Conservation (phyloP, 1,140 invertebrate species). For the Sarcophaga bullata region DNA sequence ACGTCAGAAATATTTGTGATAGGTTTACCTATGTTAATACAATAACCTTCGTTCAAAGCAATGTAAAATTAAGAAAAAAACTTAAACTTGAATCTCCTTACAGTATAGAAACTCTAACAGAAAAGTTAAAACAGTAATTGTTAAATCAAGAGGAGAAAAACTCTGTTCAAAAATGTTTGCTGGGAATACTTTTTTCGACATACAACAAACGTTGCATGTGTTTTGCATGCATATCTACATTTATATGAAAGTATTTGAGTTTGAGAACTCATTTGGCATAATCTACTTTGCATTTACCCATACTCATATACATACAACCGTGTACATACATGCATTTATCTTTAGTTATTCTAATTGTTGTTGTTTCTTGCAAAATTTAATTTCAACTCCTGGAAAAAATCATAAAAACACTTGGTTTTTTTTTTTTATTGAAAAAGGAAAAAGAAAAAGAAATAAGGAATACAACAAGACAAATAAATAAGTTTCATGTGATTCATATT, state of each 20-base stretch:
- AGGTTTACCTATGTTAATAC: too few relatives aligned
- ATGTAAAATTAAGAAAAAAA: too few relatives aligned
- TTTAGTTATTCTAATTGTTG: background rate
- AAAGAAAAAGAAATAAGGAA: background rate
- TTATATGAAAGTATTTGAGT: background rate
- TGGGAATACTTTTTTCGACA: background rate
- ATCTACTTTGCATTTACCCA: background rate
- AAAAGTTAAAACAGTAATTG: too few relatives aligned
- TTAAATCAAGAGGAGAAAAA: too few relatives aligned
- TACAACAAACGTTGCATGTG: background rate
- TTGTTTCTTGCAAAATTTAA: background rate
- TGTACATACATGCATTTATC: background rate
- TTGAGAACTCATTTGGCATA: conserved; percentile 21
- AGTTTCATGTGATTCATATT: background rate
- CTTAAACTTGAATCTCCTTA: too few relatives aligned
- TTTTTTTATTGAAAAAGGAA: background rate
- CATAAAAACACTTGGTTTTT: conserved; percentile 12
- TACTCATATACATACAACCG: background rate
- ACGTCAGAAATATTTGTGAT: too few relatives aligned
- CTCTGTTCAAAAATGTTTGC: too few relatives aligned
- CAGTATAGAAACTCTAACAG: too few relatives aligned
- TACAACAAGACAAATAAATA: background rate
- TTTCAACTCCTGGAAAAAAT: background rate
- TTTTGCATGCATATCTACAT: background rate
- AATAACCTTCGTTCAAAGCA: too few relatives aligned